These are phyloP conservation scores for Manacus vitellinus DNA, from an alignment of 2,113 vertebrate genomes.

Conservation along the genomic window DNA sequence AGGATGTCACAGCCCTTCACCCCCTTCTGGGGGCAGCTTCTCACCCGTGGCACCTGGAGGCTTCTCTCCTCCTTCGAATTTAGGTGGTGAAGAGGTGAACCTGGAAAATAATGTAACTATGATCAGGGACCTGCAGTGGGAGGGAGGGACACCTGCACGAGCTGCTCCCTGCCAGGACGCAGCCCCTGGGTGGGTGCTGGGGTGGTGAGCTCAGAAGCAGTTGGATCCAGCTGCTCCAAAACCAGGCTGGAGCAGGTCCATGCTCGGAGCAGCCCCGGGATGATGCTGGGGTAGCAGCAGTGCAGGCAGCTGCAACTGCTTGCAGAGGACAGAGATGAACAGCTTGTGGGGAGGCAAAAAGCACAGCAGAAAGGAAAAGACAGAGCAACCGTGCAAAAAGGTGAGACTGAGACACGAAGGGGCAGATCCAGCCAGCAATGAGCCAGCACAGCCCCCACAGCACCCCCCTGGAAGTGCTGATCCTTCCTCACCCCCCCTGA, in stretches of 20 bases:
- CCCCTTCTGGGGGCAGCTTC: constrained; percentile 80
- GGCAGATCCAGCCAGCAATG: background rate
- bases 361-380: background rate
- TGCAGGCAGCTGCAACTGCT: background rate
- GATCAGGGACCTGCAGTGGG: fast-evolving
- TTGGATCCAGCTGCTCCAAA: background rate
- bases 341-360: background rate
- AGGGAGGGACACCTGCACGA: background rate
- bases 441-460: background rate
- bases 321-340: background rate
- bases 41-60: background rate
- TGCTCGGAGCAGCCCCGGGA: background rate
- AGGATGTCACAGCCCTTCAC: background rate
- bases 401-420: background rate
- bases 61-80: background rate
- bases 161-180: fast-evolving
- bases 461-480: fast-evolving
- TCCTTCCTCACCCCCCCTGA: background rate
- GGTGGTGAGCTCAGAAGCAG: background rate
- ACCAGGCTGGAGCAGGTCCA: background rate
- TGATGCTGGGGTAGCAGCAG: fast-evolving
- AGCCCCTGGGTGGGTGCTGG: background rate
- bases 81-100: background rate
- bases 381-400: background rate
- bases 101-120: background rate